Evolutionary conservation across 2,888 invertebrate genomes (phyloP).

Genomic region (Muschampia plurimacula): DNA sequence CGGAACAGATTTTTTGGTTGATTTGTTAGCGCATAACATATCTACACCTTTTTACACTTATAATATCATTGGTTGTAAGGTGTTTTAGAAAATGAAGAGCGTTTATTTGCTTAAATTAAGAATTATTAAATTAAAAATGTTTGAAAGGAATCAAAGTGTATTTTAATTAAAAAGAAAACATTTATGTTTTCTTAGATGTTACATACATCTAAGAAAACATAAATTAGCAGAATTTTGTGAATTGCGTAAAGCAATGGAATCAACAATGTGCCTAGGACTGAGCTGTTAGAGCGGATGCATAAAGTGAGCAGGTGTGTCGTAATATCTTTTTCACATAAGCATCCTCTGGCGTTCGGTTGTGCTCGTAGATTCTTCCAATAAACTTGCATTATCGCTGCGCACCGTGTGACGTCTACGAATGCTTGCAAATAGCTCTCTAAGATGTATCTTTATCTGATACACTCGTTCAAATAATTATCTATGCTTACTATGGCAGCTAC

Average conservation of each 20-base stretch:
- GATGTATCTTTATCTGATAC: constrained; percentile 36
- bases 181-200: no score
- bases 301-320: constrained; percentile 49
- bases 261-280: constrained; percentile 11
- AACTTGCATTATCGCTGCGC: constrained; percentile 35
- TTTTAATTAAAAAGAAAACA: no score
- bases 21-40: no score
- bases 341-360: constrained; percentile 24
- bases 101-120: no score
- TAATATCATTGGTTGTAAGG: no score
- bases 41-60: no score
- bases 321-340: constrained; percentile 43
- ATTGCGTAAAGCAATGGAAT: neutral
- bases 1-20: no score
- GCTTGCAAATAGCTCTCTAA: constrained; percentile 33
- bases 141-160: no score
- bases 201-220: no score
- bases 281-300: constrained; percentile 47
- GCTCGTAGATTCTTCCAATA: constrained; percentile 32
- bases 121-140: no score
- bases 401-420: constrained; percentile 25
- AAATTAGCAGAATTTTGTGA: neutral
- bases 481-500: neutral
- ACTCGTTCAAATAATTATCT: constrained; percentile 35
- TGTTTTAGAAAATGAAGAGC: no score